phyloP scores from a whole-genome alignment of 2,113 vertebrate species.

The Baryphthengus martii region DNA sequence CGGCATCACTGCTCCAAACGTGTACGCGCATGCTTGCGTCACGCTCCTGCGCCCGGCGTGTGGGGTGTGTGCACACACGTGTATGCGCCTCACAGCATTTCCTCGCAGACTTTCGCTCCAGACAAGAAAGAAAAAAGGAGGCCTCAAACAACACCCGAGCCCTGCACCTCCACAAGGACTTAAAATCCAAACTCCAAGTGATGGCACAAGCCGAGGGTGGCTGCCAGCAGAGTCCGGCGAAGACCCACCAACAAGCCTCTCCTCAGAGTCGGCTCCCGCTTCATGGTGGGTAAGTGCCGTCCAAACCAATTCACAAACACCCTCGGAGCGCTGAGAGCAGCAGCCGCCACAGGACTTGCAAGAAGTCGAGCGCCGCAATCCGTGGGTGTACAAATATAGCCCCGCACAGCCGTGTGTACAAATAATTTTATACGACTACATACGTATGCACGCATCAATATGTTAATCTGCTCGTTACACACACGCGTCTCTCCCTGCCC shows the following conservation, averaged over 20 bases:
- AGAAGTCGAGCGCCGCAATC: background rate
- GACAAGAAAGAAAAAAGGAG: background rate
- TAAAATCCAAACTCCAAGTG: background rate
- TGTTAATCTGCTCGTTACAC: conserved; percentile 60
- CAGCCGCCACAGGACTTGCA: accelerated
- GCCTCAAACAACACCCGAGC: background rate
- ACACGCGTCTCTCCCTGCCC: background rate
- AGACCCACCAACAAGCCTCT: background rate
- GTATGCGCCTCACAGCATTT: background rate
- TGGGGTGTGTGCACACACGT: accelerated
- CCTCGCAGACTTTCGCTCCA: background rate
- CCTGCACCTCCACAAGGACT: background rate
- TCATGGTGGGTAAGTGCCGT: background rate
- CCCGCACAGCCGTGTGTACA: accelerated
- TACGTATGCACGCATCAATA: background rate
- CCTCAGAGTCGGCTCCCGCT: background rate
- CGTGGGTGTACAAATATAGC: accelerated
- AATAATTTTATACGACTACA: background rate
- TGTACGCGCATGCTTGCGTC: accelerated
- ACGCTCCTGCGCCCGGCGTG: accelerated
- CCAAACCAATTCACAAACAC: background rate
- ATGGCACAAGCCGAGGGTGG: background rate
- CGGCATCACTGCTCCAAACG: background rate
- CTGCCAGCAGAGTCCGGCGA: background rate
- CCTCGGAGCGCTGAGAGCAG: background rate